Evolutionary conservation across 2,797 vertebrate species (phyloP), one percentile per base, ranked within the genome.

Genomic region (Pachyuromys duprasi): DNA sequence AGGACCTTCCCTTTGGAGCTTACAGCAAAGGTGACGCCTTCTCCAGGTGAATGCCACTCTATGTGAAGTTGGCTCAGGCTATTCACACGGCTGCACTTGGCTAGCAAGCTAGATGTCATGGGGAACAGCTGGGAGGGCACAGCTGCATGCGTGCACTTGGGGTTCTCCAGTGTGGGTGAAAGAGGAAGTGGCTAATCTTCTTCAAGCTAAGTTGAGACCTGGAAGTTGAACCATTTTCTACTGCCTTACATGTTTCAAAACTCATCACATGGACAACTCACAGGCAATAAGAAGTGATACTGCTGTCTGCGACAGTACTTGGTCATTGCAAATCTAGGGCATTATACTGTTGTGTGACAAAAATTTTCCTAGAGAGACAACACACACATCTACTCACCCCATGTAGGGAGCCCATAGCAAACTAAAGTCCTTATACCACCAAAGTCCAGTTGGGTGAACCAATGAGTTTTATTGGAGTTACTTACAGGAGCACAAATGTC

Each of bases 141-240:
- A 8, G 57, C 33, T 36, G 31, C 18, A 39, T 26, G 39, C 9
- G 20, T 24, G 65, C 65, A n/a, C 36, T 65, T 55, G 83, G 69
- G 31, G 62, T 3, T 31, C 20, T 69, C 39, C 75, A 26, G 31
- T 67, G 26, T 36, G 36, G 20, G n/a, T 8, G 3, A 57, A 86
- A 93, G 49, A 70, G 49, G 72, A 55, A 24, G 1, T n/a, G 31
- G 11, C 18, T 76, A 33, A 42, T 20, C 76, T 92, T 89, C 75
- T 67, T 31, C 42, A 67, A 49, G 24, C 62, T 63, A 62, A 69
- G 12, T 15, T 11, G 13, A 62, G n/a, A 20, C 42, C 49, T 74
- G 49, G 3, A 28, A 6, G 4, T 0, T 0, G 70, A 12, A 5
- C 39, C 0, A 0, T 1, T 15, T 74, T 74, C 49, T 42, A 62